Percentiles rank a stretch among this genome's conserved stretches.
These are phyloP conservation scores for Drosophila azteca DNA, from an alignment of 1,140 invertebrate species.

Conservation along the genomic window DNA sequence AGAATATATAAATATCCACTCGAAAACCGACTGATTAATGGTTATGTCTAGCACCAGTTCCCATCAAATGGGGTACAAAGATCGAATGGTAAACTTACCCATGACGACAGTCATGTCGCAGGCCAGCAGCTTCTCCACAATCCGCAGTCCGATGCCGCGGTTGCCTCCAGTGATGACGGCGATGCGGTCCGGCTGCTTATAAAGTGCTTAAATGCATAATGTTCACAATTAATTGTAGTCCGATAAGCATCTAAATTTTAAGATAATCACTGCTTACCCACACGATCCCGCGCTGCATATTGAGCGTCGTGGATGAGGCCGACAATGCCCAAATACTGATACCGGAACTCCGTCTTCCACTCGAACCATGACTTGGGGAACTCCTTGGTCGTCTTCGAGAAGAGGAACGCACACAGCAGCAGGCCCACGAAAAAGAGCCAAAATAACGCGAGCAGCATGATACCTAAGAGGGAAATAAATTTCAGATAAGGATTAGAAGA, in stretches of 20 bases:
- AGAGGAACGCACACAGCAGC: slow-evolving; percentile 64
- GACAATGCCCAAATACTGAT: slow-evolving; percentile 85
- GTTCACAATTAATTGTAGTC: slow-evolving; percentile 33
- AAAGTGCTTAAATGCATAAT: slow-evolving; percentile 84
- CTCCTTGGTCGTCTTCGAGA: slow-evolving; percentile 79
- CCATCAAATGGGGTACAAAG: not conserved
- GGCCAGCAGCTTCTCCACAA: slow-evolving; percentile 91
- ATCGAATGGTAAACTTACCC: slow-evolving; percentile 85
- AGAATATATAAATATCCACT: slow-evolving; percentile 44
- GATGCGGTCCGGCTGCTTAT: slow-evolving; percentile 86
- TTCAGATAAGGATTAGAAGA: slow-evolving; percentile 21
- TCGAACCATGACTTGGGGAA: slow-evolving; percentile 83
- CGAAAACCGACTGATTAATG: slow-evolving; percentile 2
- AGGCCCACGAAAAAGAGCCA: slow-evolving; percentile 45
- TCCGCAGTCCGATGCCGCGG: slow-evolving; percentile 92
- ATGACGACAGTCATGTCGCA: slow-evolving; percentile 93
- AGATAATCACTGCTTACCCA: slow-evolving; percentile 83
- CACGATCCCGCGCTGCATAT: slow-evolving; percentile 84
- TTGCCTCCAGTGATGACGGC: slow-evolving; percentile 95
- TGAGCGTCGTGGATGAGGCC: slow-evolving; percentile 85
- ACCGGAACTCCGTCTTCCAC: slow-evolving; percentile 84
- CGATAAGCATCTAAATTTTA: slow-evolving; percentile 2
- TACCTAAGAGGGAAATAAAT: slow-evolving; percentile 12
- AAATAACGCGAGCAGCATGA: slow-evolving; percentile 39
- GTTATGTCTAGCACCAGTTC: slow-evolving; percentile 12